Evolutionary conservation across 2,113 vertebrate species (phyloP).

Genomic region (Agapornis roseicollis): DNA sequence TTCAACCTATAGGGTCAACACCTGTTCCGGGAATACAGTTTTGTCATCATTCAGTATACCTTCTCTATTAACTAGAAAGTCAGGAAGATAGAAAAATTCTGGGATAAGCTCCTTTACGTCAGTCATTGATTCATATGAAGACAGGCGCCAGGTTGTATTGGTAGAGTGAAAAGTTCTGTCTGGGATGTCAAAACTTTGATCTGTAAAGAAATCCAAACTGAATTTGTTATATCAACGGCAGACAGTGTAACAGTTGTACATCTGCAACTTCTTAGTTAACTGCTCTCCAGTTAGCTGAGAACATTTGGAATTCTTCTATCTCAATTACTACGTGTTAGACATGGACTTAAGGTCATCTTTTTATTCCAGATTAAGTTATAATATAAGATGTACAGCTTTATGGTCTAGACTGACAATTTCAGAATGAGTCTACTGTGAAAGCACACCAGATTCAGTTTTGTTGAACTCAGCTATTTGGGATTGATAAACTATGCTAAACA

Average conservation of each 20-base stretch:
- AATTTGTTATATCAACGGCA: not conserved
- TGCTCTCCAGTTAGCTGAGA: not conserved
- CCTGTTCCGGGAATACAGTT: not conserved
- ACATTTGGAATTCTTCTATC: not conserved
- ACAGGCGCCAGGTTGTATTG: conserved; percentile 97
- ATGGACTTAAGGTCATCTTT: not conserved
- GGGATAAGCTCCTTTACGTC: conserved; percentile 98
- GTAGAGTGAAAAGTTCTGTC: conserved; percentile 99
- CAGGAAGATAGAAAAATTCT: conserved; percentile 97
- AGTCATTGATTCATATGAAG: conserved; percentile 97
- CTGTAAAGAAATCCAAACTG: conserved; percentile 77
- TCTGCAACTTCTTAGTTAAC: not conserved
- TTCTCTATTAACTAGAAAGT: conserved; percentile 97
- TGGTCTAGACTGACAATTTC: not conserved
- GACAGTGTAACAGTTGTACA: not conserved
- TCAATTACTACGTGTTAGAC: not conserved
- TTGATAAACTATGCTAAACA: not conserved
- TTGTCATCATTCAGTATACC: conserved; percentile 71
- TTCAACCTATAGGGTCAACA: not conserved
- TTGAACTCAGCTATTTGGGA: not conserved
- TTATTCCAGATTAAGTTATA: not conserved
- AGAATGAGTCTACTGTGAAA: not conserved
- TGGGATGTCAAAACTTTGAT: conserved; percentile 99
- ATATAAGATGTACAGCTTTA: not conserved
- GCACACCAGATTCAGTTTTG: not conserved